Evolutionary conservation across 1,140 invertebrate species (phyloP).

Genomic region (Bursaphelenchus mucronatus): DNA sequence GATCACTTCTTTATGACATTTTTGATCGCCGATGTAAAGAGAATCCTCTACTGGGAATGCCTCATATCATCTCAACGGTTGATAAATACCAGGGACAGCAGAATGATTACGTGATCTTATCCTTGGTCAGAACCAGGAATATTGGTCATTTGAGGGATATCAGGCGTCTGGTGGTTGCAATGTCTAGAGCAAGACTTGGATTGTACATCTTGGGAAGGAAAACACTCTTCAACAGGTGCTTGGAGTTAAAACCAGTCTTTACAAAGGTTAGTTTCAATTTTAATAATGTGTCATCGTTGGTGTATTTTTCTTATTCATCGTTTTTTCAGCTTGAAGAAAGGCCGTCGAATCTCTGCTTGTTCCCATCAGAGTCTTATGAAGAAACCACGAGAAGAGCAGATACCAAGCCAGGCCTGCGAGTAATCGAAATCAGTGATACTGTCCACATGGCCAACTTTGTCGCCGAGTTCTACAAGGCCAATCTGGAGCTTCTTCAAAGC

Average conservation of each 20-base stretch:
- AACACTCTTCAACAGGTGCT: conserved; percentile 87
- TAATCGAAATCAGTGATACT: conserved; percentile 52
- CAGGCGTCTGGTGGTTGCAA: conserved; percentile 88
- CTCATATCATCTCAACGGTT: conserved; percentile 87
- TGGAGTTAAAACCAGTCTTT: conserved; percentile 89
- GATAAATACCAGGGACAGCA: conserved; percentile 99
- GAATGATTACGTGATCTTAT: conserved; percentile 95
- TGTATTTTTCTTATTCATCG: neutral
- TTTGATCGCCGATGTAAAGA: conserved; percentile 85
- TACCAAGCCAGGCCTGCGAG: conserved; percentile 16
- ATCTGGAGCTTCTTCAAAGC: conserved; percentile 43
- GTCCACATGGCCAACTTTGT: conserved; percentile 56
- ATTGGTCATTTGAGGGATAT: conserved; percentile 95
- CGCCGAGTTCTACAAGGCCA: conserved; percentile 55
- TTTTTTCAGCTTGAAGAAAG: conserved; percentile 40
- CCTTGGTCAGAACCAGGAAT: conserved; percentile 86
- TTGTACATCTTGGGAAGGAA: conserved; percentile 91
- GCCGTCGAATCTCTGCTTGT: conserved; percentile 44
- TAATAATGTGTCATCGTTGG: neutral
- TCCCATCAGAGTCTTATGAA: conserved; percentile 52
- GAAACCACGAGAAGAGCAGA: conserved; percentile 27
- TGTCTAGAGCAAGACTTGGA: conserved; percentile 93
- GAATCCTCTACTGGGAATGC: conserved; percentile 91
- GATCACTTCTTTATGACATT: conserved; percentile 91
- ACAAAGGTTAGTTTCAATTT: conserved; percentile 68